Evolutionary conservation across 2,797 vertebrate species (phyloP), one percentile per base, ranked within the genome.

Genomic region (Bryconaethiops microstoma): DNA sequence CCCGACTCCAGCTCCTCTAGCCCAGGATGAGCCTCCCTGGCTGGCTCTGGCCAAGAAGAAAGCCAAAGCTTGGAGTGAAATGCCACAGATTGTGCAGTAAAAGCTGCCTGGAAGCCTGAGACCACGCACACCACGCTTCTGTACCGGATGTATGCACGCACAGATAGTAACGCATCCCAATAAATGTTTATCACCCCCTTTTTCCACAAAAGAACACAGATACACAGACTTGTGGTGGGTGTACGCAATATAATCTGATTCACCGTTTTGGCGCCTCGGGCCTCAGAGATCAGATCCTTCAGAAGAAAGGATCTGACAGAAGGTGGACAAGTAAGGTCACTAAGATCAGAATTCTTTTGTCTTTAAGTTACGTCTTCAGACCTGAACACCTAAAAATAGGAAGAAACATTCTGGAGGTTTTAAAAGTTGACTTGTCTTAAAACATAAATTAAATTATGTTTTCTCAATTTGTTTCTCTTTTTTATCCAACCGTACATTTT

Each of bases 21-120:
- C 91, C 74, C 90, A 95, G 78, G 92, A 92, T 0, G 95, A 97
- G 86, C 96, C 96, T 0, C 94, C 95, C 0, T 99, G 96, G 97
- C 93, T 99, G 84, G 97, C 95, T 1, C 81, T 99, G 86, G 96
- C 97, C 87, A 97, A 97, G 93, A 96, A 98, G 90, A 99, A 98
- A 89, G 94, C 96, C 87, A 95, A 98, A 90, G 97, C 96, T 5
- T 98, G 97, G 96, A 98, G 96, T 40, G 95, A 96, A 83, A 96
- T 96, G 93, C 93, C 95, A 13, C 95, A 97, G 87, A 95, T 92
- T 1, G 95, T 96, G 52, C 94, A 97, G 88, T 96, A 95, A 92
- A 10, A 10, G 68, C 59, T 0, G 19, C 17, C 6, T 7, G 8
- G 68, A 25, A 54, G 59, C 6, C 45, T 7, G 7, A 52, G 23